Conservation (phyloP, 1,140 invertebrate genomes). For the Orussus abietinus region DNA sequence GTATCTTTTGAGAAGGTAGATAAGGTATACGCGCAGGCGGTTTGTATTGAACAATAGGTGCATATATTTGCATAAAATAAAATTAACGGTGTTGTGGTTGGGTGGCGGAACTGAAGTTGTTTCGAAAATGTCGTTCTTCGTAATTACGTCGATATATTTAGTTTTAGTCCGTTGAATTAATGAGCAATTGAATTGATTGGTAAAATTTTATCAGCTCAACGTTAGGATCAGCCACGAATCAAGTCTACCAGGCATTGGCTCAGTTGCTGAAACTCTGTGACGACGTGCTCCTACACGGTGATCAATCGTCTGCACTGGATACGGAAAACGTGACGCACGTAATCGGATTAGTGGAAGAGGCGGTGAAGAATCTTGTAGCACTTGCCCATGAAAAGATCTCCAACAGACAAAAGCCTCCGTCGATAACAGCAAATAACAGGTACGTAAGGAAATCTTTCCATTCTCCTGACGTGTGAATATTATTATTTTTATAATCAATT, state of each 20-base stretch:
- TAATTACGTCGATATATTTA: too few relatives aligned
- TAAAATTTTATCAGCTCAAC: slow-evolving; percentile 56
- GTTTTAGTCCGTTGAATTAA: too few relatives aligned
- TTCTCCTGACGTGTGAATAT: too few relatives aligned
- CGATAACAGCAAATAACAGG: slow-evolving; percentile 47
- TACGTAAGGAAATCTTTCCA: slow-evolving; percentile 13
- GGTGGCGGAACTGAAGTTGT: too few relatives aligned
- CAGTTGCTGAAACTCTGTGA: slow-evolving; percentile 86
- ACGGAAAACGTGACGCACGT: slow-evolving; percentile 74
- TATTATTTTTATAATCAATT: too few relatives aligned
- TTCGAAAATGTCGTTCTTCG: too few relatives aligned
- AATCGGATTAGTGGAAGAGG: slow-evolving; percentile 72
- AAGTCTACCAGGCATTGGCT: slow-evolving; percentile 82
- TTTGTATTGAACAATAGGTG: too few relatives aligned
- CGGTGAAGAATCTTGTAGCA: slow-evolving; percentile 69
- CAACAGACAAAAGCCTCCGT: slow-evolving; percentile 53
- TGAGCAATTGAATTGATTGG: too few relatives aligned
- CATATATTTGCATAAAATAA: too few relatives aligned
- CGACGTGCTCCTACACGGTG: slow-evolving; percentile 74
- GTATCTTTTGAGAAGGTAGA: too few relatives aligned
- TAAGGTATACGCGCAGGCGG: too few relatives aligned
- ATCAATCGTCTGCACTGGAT: slow-evolving; percentile 62
- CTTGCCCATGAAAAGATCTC: slow-evolving; percentile 65
- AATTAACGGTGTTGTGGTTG: too few relatives aligned
- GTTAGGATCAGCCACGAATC: slow-evolving; percentile 73